A percentile compares a stretch with the other conserved stretches of the same genome.
phyloP scores from a whole-genome alignment of 2,888 invertebrate genomes.

The Andrena chrysosceles region DNA sequence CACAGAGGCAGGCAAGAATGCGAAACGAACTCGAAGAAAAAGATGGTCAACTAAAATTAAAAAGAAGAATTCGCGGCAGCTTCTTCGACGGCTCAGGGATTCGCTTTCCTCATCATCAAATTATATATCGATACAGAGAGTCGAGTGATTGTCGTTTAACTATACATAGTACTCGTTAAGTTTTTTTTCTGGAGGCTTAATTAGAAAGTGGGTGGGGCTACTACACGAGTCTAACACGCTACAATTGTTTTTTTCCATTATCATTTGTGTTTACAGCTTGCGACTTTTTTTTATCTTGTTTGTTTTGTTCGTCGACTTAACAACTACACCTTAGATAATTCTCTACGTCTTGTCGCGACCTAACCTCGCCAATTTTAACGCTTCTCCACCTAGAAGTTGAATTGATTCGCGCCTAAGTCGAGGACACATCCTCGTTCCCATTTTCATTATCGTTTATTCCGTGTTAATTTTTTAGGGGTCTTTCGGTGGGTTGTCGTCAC shows the following conservation, averaged over 20 bases:
- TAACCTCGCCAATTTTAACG: conserved; percentile 12
- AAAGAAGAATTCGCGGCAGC: conserved; percentile 70
- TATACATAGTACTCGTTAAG: conserved; percentile 77
- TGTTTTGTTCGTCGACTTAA: conserved; percentile 44
- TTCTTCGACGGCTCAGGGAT: conserved; percentile 73
- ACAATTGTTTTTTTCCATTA: conserved; percentile 51
- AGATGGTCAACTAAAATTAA: background rate
- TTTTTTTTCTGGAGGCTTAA: conserved; percentile 67
- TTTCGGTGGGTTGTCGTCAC: conserved; percentile 8
- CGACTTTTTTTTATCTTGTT: conserved; percentile 5
- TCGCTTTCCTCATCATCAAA: conserved; percentile 56
- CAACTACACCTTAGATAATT: conserved; percentile 62
- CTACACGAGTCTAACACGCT: conserved; percentile 77
- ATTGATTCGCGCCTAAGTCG: conserved; percentile 13
- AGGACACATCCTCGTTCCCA: conserved; percentile 7
- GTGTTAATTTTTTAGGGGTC: conserved; percentile 15
- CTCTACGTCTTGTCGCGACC: conserved; percentile 42
- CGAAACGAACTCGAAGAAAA: conserved; percentile 60
- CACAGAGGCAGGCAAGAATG: conserved; percentile 9
- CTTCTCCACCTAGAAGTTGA: conserved; percentile 17
- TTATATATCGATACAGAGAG: conserved; percentile 78
- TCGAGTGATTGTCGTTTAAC: conserved; percentile 84
- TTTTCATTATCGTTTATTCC: background rate
- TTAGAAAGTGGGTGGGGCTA: conserved; percentile 78
- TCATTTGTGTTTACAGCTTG: conserved; percentile 34